These are phyloP conservation scores for Etia nguti DNA, from an alignment of 2,113 vertebrate genomes.

Conservation along the genomic window DNA sequence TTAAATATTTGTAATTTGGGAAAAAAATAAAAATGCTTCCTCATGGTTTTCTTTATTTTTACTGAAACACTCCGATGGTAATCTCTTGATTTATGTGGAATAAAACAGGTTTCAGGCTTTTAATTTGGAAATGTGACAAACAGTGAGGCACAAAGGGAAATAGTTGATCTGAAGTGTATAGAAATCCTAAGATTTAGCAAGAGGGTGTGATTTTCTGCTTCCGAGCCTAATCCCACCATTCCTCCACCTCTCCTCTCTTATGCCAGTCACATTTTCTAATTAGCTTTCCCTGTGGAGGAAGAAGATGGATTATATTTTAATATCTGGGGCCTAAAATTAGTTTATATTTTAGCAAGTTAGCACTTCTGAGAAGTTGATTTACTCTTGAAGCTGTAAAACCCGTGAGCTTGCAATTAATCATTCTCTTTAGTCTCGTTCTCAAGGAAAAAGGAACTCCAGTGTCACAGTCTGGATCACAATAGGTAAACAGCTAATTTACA, in stretches of 20 bases:
- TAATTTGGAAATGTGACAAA: conserved; percentile 30
- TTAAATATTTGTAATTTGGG: conserved; percentile 16
- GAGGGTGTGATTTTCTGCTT: conserved; percentile 52
- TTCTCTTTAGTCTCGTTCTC: conserved; percentile 56
- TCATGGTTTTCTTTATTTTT: background rate
- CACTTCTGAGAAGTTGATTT: conserved; percentile 83
- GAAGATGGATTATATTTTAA: conserved; percentile 94
- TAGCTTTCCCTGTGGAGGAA: conserved; percentile 82
- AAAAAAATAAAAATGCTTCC: background rate
- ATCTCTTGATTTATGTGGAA: background rate
- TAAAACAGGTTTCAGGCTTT: background rate
- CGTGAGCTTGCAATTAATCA: conserved; percentile 79
- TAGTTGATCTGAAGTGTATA: conserved; percentile 56
- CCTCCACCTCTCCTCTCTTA: conserved; percentile 72
- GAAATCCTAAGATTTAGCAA: conserved; percentile 62
- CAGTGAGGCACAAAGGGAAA: conserved; percentile 2
- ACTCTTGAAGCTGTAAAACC: conserved; percentile 83
- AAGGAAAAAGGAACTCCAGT: conserved; percentile 60
- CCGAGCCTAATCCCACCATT: conserved; percentile 73
- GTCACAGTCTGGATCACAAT: conserved; percentile 71
- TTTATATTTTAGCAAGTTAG: conserved; percentile 88
- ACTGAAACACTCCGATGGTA: background rate
- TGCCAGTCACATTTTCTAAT: conserved; percentile 84
- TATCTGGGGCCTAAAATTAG: conserved; percentile 85
- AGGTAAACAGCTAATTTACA: conserved; percentile 78